Base-by-base conservation (phyloP, 2,888 invertebrate genomes). In the Troilus luridus region DNA sequence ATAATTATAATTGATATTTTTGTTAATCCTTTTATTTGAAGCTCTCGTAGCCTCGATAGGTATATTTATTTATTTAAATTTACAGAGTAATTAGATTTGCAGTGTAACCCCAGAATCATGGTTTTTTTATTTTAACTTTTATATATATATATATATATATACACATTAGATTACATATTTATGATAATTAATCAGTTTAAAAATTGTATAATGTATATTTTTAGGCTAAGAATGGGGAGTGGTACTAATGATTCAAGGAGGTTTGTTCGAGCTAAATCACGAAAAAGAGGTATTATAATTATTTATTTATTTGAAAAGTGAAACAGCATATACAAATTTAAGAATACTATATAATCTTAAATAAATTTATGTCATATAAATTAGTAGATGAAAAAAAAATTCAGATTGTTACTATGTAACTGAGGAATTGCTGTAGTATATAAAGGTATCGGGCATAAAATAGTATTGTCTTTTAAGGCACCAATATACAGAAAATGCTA, bases 261-360 rank as follows among this genome's bases (percentile, higher is more conserved):
- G 14, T 56, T 85, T 56, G 85, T 85, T 58, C 54, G 85, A 56
- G 85, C 85, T 85, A 85, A 85, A 56, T 85, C 85, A 56, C 85
- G 85, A 14, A 85, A 85, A n/a, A 85, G 85, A 85, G 85, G 85
- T 85, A 85, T 58, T 12, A 14, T 56, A 56, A 17, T n/a, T n/a
- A n/a, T 41, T 19, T 56, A n/a, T 85, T 85, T 21, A 85, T 85
- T 56, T 41, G 6, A 12, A 27, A 11, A n/a, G 27, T 27, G 5
- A 72, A 72, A 27, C 14, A 14, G 72, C 6, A 24, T 67, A 27
- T 72, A 67, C n/a, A 67, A 67, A 24, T 24, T 67, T n/a, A 10
- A 67, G n/a, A n/a, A n/a, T 67, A n/a, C 10, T 12, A 24, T 12
- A 24, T 67, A 24, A 67, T 67, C 24, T 24, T 24, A 24, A 67